Base-by-base conservation (phyloP, 2,888 invertebrate genomes). In the Dynastes hyllus region DNA sequence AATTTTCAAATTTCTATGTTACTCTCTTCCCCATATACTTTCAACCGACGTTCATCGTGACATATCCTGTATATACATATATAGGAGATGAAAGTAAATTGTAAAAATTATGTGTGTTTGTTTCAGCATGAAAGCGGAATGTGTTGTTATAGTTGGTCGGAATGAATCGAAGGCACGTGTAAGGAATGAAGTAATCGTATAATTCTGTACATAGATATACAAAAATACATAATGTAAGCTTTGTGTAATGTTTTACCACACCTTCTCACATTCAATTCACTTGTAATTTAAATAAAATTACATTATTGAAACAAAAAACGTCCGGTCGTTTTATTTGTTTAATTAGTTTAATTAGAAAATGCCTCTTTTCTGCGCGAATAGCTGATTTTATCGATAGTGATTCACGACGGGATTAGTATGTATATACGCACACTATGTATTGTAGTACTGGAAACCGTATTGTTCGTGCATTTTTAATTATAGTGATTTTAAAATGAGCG, bases 231-330 rank as follows among this genome's bases (percentile, higher is more conserved):
- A 69, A 85, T 84, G 85, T 84, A 86, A 82, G 86, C 87, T 86
- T 87, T 84, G 85, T 87, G 85, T 85, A 69, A 85, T 85, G 86
- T 86, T 87, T 85, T 84, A 84, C 83, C 85, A 87, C 87, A 86
- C 84, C 84, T 84, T 84, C 83, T 75, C 83, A 84, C 85, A 86
- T 86, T 85, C 86, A 85, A 85, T 82, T 83, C 84, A 84, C 84
- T 66, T 82, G 83, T 83, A 84, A 83, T 83, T 84, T 81, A 84
- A 82, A 84, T 82, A 83, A 83, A 83, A 84, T 83, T 77, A 80
- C 78, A 75, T 80, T 78, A 79, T 75, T 61, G 73, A 75, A 75
- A 75, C 73, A 58, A 51, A 50, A 75, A 75, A 37, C 53, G 61
- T 45, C 45, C 73, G 51, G 37, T 76, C 78, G 58, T 79, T 76